A percentile compares a stretch with the other conserved stretches of the same genome.
These are phyloP conservation scores for Phoxinus dragarum DNA, from an alignment of 2,797 vertebrate genomes.

Conservation along the genomic window DNA sequence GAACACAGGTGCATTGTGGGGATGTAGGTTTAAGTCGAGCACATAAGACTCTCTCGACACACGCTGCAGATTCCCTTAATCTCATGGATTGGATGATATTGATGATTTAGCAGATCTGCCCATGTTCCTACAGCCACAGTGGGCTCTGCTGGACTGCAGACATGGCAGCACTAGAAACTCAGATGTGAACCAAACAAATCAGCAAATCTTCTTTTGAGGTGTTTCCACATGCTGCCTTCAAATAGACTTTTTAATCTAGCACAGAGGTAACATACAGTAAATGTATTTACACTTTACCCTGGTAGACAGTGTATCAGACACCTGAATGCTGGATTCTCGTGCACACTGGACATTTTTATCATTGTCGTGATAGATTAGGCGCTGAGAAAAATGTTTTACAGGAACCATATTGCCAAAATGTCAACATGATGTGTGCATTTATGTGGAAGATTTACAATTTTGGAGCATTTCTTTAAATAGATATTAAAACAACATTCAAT, in stretches of 20 bases:
- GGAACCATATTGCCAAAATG: background rate
- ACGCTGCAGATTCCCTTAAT: slow-evolving; percentile 47
- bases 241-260: background rate
- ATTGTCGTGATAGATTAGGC: background rate
- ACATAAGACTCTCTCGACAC: slow-evolving; percentile 23
- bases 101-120: slow-evolving; percentile 37
- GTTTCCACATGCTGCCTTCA: background rate
- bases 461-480: background rate
- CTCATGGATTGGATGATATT: slow-evolving; percentile 43
- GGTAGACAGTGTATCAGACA: background rate
- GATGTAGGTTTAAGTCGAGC: slow-evolving; percentile 14
- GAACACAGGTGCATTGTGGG: slow-evolving; percentile 26
- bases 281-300: background rate
- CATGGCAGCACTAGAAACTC: slow-evolving; percentile 13
- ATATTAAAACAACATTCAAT: background rate
- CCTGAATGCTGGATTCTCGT: background rate
- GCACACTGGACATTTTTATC: background rate
- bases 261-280: background rate
- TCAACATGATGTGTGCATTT: background rate
- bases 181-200: slow-evolving; percentile 8
- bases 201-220: background rate
- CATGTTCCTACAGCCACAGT: background rate
- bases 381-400: background rate
- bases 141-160: slow-evolving; percentile 16
- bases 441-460: background rate